Percentiles rank a stretch among this genome's conserved stretches.
phyloP scores from a whole-genome alignment of 2,888 invertebrate genomes.

The Entomobrya multifasciata region DNA sequence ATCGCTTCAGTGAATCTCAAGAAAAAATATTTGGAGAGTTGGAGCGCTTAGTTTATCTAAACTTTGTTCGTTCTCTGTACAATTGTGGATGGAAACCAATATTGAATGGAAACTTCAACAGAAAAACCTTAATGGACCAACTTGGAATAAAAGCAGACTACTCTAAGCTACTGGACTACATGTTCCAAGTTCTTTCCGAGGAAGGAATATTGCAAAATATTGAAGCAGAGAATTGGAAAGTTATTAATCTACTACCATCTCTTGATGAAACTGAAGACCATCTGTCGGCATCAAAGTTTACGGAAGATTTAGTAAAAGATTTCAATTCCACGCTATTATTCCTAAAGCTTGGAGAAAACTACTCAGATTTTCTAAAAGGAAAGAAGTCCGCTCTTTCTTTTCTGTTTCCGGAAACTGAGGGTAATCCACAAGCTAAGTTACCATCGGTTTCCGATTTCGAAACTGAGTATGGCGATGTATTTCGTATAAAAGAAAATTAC shows the following conservation, averaged over 20 bases:
- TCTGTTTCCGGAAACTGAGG: slow-evolving; percentile 60
- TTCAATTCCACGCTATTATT: neutral
- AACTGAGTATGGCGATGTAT: neutral
- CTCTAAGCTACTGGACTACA: neutral
- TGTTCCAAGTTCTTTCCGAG: neutral
- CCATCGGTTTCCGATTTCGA: slow-evolving; percentile 33
- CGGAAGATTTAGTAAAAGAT: neutral
- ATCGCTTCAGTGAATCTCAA: neutral
- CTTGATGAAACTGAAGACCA: neutral
- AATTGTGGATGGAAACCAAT: slow-evolving; percentile 35
- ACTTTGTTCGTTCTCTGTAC: neutral
- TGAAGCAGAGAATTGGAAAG: neutral
- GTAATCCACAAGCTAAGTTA: neutral
- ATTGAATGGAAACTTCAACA: neutral
- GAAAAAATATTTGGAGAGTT: neutral
- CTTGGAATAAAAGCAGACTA: neutral
- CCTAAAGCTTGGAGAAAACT: slow-evolving; percentile 33
- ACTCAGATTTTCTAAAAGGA: slow-evolving; percentile 19
- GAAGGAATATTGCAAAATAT: neutral
- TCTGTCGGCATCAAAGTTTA: neutral
- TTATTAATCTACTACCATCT: slow-evolving; percentile 3
- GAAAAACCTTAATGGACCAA: neutral
- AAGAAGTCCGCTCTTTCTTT: slow-evolving; percentile 13
- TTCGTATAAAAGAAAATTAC: too few species aligned
- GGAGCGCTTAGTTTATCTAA: neutral